Conservation (phyloP, 2,113 vertebrate species). For the Penelope pileata region DNA sequence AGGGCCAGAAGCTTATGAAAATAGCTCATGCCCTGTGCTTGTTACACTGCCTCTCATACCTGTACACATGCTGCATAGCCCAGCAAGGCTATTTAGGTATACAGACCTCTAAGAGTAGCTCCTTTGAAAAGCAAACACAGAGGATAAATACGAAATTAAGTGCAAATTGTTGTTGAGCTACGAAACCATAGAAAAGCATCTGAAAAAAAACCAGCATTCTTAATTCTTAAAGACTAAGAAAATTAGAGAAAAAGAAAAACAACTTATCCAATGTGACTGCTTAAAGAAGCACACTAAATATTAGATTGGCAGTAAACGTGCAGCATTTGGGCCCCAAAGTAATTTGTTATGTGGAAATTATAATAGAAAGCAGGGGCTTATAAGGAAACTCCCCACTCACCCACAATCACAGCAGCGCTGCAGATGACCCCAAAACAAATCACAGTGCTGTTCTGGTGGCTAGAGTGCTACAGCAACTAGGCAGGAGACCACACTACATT, state of each 20-base stretch:
- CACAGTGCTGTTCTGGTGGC: neutral
- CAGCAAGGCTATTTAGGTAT: neutral
- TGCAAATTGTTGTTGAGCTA: neutral
- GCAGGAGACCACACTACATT: neutral
- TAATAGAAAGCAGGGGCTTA: neutral
- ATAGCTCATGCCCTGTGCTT: neutral
- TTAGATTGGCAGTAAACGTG: neutral
- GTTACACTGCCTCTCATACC: neutral
- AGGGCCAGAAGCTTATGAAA: neutral
- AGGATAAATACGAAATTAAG: neutral
- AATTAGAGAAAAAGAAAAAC: neutral
- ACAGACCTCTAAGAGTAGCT: neutral
- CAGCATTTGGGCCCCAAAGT: neutral
- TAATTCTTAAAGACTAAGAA: neutral
- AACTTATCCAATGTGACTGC: accelerated
- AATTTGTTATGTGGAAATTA: neutral
- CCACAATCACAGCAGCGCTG: accelerated
- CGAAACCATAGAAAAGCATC: neutral
- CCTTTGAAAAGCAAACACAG: neutral
- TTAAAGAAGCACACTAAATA: neutral
- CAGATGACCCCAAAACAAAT: accelerated
- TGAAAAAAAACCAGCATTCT: neutral
- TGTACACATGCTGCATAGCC: accelerated
- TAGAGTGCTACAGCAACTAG: neutral
- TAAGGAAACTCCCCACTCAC: neutral